These are phyloP conservation scores for Seison nebaliae DNA, from an alignment of 1,140 invertebrate species.

Conservation along the genomic window DNA sequence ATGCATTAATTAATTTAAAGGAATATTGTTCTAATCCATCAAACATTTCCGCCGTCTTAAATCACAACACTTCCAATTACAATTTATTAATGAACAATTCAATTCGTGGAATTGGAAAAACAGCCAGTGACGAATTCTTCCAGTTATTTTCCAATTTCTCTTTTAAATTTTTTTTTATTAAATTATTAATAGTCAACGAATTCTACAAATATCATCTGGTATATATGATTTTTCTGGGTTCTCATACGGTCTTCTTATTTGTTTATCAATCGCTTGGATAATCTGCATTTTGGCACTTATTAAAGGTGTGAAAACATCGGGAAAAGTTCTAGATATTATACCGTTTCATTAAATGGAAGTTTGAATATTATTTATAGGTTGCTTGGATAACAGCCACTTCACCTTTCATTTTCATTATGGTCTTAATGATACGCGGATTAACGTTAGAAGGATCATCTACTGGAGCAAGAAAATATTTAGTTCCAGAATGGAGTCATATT, in stretches of 20 bases:
- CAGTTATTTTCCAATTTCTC: too few species aligned
- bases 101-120: too few species aligned
- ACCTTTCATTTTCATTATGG: slow-evolving; percentile 31
- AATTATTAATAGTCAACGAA: slow-evolving; percentile 16
- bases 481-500: slow-evolving; percentile 44
- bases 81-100: too few species aligned
- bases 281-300: slow-evolving; percentile 1
- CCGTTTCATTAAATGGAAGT: too few species aligned
- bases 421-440: slow-evolving; percentile 28
- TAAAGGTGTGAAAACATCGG: slow-evolving; percentile 8
- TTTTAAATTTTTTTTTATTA: too few species aligned
- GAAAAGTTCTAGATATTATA: slow-evolving; percentile 19
- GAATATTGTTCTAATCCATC: too few species aligned
- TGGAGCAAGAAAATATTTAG: slow-evolving; percentile 44
- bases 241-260: background rate
- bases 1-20: too few species aligned
- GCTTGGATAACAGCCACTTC: slow-evolving; percentile 30
- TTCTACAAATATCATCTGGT: slow-evolving; percentile 15
- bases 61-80: too few species aligned
- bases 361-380: too few species aligned
- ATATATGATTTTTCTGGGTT: slow-evolving; percentile 8
- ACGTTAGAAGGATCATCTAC: slow-evolving; percentile 28
- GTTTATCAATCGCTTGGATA: slow-evolving; percentile 4
- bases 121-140: too few species aligned
- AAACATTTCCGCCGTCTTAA: too few species aligned